Evolutionary conservation across 2,888 invertebrate species (phyloP), one percentile per base, ranked within the genome.

Genomic region (Cyrtodaria siliqua): DNA sequence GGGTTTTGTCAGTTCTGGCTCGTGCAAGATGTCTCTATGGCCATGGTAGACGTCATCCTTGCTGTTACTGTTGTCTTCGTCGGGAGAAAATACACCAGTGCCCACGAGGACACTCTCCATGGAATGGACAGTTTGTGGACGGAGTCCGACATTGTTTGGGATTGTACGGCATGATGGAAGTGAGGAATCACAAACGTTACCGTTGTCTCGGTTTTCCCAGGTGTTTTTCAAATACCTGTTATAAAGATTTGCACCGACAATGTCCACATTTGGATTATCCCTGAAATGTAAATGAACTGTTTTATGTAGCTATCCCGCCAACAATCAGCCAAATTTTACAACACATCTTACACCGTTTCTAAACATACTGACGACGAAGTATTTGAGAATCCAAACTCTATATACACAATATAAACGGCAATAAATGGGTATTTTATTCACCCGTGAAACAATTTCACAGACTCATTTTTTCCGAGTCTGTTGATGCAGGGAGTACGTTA

Each of bases 161-260:
- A 92, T 88, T 18, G 86, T 80, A 3, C 93, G 72, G 9, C 89
- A 91, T 3, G 77, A 59, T 6, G 92, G 90, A 12, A 91, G 86
- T 42, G 42, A 59, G 44, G 18, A 18, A n/a, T 50, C 53, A 4
- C 53, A 57, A 12, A 59, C 61, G 60, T 83, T 83, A 16, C 82
- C 76, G 47, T 87, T 86, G 20, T 73, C 80, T 4, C 63, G 56
- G 40, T 76, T 76, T 24, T 62, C 59, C 69, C 68, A 66, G 26
- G 70, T 57, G 62, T 77, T 71, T 59, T 80, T 69, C 9, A 85
- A 64, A 40, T 89, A 92, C 3, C 91, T 83, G 75, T 92, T 89
- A 79, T 93, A 93, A 26, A 92, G 84, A 71, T 93, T 93, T 42
- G 91, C 90, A 14, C 93, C 93, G 24, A 91, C 90, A 29, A 93